Conservation (phyloP, 2,797 vertebrate genomes). For the Siniperca undulata region DNA sequence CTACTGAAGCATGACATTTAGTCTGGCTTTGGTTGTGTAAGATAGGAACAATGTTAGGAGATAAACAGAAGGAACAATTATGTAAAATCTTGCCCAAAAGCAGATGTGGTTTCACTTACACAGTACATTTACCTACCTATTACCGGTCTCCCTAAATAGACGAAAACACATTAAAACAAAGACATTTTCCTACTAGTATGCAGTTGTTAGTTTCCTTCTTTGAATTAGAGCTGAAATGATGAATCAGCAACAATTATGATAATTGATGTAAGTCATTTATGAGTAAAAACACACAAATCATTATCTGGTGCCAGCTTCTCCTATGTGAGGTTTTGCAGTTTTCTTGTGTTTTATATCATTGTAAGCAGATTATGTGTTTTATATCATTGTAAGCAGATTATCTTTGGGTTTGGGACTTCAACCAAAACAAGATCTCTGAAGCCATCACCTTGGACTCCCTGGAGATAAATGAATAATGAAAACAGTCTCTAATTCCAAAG, state of each 20-base stretch:
- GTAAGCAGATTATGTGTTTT: not conserved
- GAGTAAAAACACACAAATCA: not conserved
- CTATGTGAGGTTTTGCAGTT: not conserved
- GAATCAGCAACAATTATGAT: not conserved
- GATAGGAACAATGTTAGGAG: constrained; percentile 51
- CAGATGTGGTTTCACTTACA: constrained; percentile 31
- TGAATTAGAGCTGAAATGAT: not conserved
- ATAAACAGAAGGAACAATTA: constrained; percentile 38
- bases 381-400: not conserved
- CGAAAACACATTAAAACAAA: not conserved
- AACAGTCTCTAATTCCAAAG: not conserved
- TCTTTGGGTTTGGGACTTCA: not conserved
- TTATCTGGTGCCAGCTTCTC: not conserved
- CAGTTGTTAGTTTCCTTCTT: not conserved
- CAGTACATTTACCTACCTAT: not conserved
- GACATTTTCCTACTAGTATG: not conserved
- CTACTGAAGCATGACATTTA: constrained; percentile 65
- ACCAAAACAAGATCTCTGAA: not conserved
- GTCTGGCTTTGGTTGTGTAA: constrained; percentile 44
- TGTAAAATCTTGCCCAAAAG: constrained; percentile 24
- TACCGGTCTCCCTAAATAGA: not conserved
- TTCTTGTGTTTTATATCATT: not conserved
- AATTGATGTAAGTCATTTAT: not conserved
- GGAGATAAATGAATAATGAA: not conserved
- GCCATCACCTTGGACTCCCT: not conserved